Percentiles rank a stretch among this genome's conserved stretches.
Evolutionary conservation across 2,797 vertebrate species (phyloP).

Genomic region (Hypotaenidia okinawae): DNA sequence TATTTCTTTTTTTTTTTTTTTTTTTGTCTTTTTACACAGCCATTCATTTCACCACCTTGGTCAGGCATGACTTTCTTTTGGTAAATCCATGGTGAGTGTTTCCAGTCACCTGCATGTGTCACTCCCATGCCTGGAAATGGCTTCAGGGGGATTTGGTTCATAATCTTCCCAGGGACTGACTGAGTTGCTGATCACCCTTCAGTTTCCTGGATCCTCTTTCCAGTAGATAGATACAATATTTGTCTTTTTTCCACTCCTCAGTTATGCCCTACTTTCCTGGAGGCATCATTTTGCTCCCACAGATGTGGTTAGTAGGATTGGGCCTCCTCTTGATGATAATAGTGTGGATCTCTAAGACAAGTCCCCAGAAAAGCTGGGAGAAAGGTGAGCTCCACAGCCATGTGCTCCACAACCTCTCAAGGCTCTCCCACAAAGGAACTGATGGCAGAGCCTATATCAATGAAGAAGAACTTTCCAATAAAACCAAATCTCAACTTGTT

Average conservation of each 20-base stretch:
- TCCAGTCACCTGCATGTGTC: neutral
- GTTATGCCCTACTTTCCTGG: neutral
- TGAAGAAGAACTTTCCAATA: neutral
- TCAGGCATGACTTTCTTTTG: neutral
- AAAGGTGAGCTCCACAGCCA: neutral
- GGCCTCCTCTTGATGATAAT: neutral
- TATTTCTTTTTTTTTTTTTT: no score
- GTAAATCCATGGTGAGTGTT: neutral
- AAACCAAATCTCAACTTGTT: neutral
- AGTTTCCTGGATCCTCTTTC: neutral
- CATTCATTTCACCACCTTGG: neutral
- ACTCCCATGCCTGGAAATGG: neutral
- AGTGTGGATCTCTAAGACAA: neutral
- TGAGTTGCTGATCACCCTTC: neutral
- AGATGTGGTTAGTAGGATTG: neutral
- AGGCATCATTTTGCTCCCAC: neutral
- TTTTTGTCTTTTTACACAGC: neutral
- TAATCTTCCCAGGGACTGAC: neutral
- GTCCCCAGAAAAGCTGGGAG: neutral
- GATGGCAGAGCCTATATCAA: fast-evolving
- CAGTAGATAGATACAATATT: neutral
- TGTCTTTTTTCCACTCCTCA: neutral
- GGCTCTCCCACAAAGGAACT: neutral
- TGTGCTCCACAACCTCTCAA: fast-evolving
- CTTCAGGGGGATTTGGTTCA: neutral